These are phyloP conservation scores for Athrips mouffetella DNA, from an alignment of 2,888 invertebrate species.

Conservation along the genomic window DNA sequence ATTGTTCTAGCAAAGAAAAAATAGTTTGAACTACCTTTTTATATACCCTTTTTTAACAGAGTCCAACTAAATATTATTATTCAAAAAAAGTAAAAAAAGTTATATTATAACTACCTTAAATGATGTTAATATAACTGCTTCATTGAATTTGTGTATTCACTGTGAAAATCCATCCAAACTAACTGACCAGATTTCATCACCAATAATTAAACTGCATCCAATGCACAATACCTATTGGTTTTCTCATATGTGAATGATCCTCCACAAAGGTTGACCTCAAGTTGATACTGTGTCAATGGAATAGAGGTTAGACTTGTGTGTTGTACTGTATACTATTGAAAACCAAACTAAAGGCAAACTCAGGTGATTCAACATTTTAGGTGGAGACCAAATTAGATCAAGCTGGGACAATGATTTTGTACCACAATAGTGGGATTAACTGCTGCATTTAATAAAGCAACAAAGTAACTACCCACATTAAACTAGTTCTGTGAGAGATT, in stretches of 20 bases:
- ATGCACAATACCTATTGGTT: constrained; percentile 38
- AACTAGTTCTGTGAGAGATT: no score
- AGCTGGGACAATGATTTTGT: constrained; percentile 29
- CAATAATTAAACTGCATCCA: constrained; percentile 52
- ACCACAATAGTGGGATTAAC: constrained; percentile 10
- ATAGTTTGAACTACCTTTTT: no score
- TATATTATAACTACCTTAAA: no score
- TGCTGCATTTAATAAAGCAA: constrained; percentile 4
- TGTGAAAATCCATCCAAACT: not conserved
- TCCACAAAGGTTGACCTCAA: constrained; percentile 8
- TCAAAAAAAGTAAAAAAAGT: no score
- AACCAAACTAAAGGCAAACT: constrained; percentile 42
- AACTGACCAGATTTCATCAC: constrained; percentile 20
- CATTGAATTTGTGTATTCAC: no score
- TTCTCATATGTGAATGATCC: constrained; percentile 25
- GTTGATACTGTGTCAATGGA: not conserved
- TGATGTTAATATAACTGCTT: no score
- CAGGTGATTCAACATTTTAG: constrained; percentile 48
- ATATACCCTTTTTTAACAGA: no score
- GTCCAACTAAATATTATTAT: no score
- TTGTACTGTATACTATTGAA: constrained; percentile 21
- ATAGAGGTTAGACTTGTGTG: constrained; percentile 5
- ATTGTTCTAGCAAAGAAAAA: no score
- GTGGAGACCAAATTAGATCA: constrained; percentile 45
- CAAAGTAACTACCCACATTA: no score